Base-by-base conservation (phyloP, 1,140 invertebrate genomes). In the Saccostrea glomerata region DNA sequence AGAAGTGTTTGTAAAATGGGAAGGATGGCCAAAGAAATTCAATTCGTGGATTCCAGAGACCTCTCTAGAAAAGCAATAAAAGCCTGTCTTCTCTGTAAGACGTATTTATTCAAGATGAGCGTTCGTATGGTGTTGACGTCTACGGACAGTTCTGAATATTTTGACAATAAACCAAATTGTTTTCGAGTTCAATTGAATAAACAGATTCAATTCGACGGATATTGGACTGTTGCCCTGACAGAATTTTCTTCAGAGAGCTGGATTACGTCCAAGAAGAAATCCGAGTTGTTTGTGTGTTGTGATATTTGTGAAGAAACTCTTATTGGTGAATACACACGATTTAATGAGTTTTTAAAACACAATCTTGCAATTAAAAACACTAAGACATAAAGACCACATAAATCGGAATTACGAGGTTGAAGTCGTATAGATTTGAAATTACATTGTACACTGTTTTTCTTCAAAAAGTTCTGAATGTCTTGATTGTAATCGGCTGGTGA, bases 221-320 rank as follows among this genome's bases (percentile, higher is more conserved):
- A 86, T 77, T 86, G 85, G 85, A 63, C 63, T 25, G 85, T 86
- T 15, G 85, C 85, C 23, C 66, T 86, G 40, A 86, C 85, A 20
- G 85, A 86, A 77, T 40, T 86, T 23, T 13, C n/a, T 54, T 2
- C 66, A 23, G 15, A 86, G 30, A 82, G n/a, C n/a, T 82, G 77
- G 77, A 82, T 82, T 82, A 2, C 77, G 2, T 82, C 77, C 3
- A 82, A 82, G 12, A 82, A 82, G 77, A 36, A 82, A 82, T 82
- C 77, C 1, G 86, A 87, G 7, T 36, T 83, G 25, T 87, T 63
- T 56, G 86, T 87, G 30, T 87, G 86, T 55, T 83, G 40, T 30
- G 86, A 87, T 66, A 83, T 87, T 40, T 87, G 86, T 84, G 20
- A 83, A 13, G 56, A 84, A 25, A 63, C 86, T 17, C 20, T 87